Evolutionary conservation across 1,140 invertebrate genomes (phyloP), one percentile per base, ranked within the genome.

Genomic region (Lanistes nyassanus): DNA sequence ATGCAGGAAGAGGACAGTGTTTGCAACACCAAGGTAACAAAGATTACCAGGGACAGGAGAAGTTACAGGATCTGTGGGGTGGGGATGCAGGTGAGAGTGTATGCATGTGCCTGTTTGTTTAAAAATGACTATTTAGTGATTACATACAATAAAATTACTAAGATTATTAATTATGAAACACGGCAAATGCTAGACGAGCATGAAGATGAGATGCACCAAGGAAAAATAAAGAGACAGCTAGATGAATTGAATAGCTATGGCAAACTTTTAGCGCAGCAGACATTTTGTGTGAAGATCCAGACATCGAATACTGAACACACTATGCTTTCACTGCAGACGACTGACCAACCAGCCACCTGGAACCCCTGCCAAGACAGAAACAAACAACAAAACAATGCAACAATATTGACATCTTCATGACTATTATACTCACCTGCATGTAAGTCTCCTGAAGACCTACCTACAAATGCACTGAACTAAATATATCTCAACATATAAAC

Each of bases 291-390:
- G 51, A 58, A 55, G 53, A 70, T 23, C 23, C 29, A 29, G 55
- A 72, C 70, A 60, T 55, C 70, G 39, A 72, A 72, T 56, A 72
- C 56, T 6, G 70, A 72, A 62, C 70, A 72, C 70, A 72, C 70
- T 60, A 71, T 36, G 70, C 37, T 42, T 23, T 39, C 53, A 34
- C 70, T 29, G 51, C 42, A 53, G 13, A 42, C 3, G 29, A 13
- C 21, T 34, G 51, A 29, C 21, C n/a, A 42, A 69, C 3, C n/a
- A 29, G 36, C 16, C 9, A n/a, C 29, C 36, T 16, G 65, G n/a
- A n/a, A 60, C 23, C 23, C 56, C 11, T 11, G 7, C 23, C 13
- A 31, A 60, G n/a, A 11, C 13, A 23, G 9, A 60, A n/a, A 9
- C 11, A 26, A n/a, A 60, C n/a, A 31, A 60, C 29, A 60, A n/a